These are phyloP conservation scores for Parauchenoglanis ngamensis DNA, from an alignment of 2,797 vertebrate genomes.

Conservation along the genomic window DNA sequence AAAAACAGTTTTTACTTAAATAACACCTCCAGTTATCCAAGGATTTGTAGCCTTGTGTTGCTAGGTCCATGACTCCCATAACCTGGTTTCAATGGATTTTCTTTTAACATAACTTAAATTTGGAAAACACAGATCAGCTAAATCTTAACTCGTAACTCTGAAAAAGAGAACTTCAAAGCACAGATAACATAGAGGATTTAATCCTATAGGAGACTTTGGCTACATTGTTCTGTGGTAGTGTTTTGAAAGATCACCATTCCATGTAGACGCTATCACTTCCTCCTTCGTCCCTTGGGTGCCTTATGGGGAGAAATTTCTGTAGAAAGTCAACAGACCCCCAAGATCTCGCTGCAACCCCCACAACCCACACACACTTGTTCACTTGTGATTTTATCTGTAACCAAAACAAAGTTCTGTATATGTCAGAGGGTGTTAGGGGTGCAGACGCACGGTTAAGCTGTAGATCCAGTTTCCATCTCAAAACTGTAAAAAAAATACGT, in stretches of 20 bases:
- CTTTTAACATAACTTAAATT: neutral
- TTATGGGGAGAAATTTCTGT: slow-evolving; percentile 37
- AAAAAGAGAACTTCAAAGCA: neutral
- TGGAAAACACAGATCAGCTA: neutral
- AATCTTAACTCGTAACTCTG: neutral
- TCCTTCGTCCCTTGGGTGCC: slow-evolving; percentile 50
- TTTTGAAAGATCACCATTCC: slow-evolving; percentile 62
- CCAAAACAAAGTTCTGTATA: slow-evolving; percentile 50
- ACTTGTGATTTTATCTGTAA: slow-evolving; percentile 55
- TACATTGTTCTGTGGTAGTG: neutral
- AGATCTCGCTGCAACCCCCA: slow-evolving; percentile 29
- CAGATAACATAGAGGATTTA: neutral
- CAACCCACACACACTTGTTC: slow-evolving; percentile 22
- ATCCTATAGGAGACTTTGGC: neutral
- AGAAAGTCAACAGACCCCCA: slow-evolving; percentile 38
- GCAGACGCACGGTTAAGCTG: neutral
- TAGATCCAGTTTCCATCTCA: slow-evolving; percentile 29
- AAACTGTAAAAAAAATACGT: slow-evolving; percentile 23
- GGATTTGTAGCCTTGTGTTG: neutral
- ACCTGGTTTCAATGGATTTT: neutral
- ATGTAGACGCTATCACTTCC: slow-evolving; percentile 54
- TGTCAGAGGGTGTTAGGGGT: slow-evolving; percentile 10
- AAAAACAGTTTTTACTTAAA: slow-evolving; percentile 15
- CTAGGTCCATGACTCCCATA: neutral
- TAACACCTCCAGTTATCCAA: slow-evolving; percentile 4